Conservation (phyloP, 2,888 invertebrate species). For the Drosophila tripunctata region DNA sequence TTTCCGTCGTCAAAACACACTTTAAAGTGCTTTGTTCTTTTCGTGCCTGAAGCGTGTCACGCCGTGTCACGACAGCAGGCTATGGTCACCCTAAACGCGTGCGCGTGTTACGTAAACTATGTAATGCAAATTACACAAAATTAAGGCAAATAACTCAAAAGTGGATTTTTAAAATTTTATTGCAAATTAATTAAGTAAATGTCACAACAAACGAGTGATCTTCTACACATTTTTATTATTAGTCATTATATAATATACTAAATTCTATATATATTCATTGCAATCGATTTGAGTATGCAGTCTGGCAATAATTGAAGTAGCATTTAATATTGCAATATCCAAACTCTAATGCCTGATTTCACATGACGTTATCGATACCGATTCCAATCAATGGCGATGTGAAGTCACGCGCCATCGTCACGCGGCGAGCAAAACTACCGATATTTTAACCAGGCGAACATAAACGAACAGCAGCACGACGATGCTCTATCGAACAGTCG, state of each 20-base stretch:
- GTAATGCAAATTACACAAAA: not conserved
- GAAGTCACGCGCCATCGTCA: conserved; percentile 64
- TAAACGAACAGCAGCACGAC: conserved; percentile 29
- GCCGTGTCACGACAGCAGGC: not conserved
- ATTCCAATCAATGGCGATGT: conserved; percentile 63
- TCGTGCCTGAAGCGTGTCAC: conserved; percentile 14
- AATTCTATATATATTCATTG: not conserved
- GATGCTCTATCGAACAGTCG: conserved; percentile 55
- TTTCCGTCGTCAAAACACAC: not conserved
- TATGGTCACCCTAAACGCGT: not conserved
- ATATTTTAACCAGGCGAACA: conserved; percentile 83
- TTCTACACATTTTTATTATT: too few species aligned
- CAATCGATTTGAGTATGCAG: not conserved
- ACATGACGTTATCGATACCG: conserved; percentile 59
- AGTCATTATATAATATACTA: too few species aligned
- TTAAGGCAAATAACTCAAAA: too few species aligned
- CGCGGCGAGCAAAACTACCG: conserved; percentile 82
- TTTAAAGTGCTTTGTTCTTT: not conserved
- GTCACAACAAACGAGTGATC: not conserved
- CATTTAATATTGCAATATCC: conserved; percentile 5
- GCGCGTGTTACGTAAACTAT: not conserved
- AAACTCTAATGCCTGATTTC: conserved; percentile 11
- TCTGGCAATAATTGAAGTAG: not conserved
- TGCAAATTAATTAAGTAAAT: not conserved
- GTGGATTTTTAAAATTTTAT: too few species aligned